Evolutionary conservation across 2,888 invertebrate genomes (phyloP).

Genomic region (Drosophila niveifrons): DNA sequence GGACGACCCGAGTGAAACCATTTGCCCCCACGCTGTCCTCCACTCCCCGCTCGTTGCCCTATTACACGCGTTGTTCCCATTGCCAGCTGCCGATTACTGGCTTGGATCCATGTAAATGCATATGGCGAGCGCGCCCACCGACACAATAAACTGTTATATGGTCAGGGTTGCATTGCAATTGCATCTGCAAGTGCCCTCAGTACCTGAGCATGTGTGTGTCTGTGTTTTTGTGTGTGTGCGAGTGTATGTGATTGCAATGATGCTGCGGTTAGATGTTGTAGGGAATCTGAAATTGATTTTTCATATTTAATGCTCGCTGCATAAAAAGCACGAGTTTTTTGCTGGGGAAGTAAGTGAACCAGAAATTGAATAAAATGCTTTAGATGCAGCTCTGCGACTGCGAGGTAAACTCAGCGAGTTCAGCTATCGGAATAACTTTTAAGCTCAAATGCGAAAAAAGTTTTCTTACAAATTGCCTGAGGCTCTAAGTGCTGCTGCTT

Average conservation of each 20-base stretch:
- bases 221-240: conserved; percentile 16
- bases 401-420: conserved; percentile 11
- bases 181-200: conserved; percentile 35
- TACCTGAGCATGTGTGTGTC: not conserved
- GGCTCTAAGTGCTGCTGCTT: not conserved
- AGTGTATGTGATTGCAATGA: conserved; percentile 35
- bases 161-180: conserved; percentile 50
- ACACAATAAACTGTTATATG: conserved; percentile 58
- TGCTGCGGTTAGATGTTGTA: conserved; percentile 56
- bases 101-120: conserved; percentile 26
- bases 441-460: not conserved
- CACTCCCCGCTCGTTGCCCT: not conserved
- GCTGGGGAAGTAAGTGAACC: conserved; percentile 1
- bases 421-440: not conserved
- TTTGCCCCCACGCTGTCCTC: not conserved
- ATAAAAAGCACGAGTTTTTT: conserved; percentile 10
- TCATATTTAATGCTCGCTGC: conserved; percentile 61
- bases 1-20: conserved; percentile 25
- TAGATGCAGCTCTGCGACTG: not conserved
- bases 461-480: not conserved
- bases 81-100: conserved; percentile 10
- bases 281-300: conserved; percentile 70
- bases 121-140: conserved; percentile 23
- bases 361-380: conserved; percentile 38
- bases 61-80: not conserved